Evolutionary conservation across 2,888 invertebrate genomes (phyloP).

Genomic region (Scaptomyza cyrtandrae): DNA sequence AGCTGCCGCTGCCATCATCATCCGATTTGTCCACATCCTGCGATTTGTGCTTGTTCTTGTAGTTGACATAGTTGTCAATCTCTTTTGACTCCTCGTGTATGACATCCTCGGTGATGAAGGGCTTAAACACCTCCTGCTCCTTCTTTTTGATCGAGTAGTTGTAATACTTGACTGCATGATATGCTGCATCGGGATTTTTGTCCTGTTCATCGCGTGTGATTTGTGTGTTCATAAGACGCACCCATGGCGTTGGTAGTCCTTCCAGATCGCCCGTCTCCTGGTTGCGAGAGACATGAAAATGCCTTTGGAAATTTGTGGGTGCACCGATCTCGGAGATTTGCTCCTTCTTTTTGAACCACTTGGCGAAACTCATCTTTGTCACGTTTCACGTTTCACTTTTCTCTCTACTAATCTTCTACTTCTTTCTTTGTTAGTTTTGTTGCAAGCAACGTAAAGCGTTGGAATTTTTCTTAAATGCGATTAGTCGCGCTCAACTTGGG

Average conservation of each 20-base stretch:
- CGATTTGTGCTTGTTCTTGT: conserved; percentile 89
- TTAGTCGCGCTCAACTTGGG: conserved; percentile 51
- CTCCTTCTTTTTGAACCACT: conserved; percentile 84
- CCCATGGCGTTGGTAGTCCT: conserved; percentile 94
- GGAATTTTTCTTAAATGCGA: conserved; percentile 66
- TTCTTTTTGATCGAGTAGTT: conserved; percentile 94
- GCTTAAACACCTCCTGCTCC: conserved; percentile 90
- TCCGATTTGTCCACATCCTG: conserved; percentile 85
- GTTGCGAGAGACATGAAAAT: conserved; percentile 94
- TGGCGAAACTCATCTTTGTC: conserved; percentile 81
- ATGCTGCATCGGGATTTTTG: conserved; percentile 95
- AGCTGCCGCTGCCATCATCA: conserved; percentile 84
- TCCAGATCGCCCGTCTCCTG: conserved; percentile 92
- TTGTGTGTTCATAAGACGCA: conserved; percentile 91
- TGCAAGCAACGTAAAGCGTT: conserved; percentile 19
- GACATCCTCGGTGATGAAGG: conserved; percentile 91
- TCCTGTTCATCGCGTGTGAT: conserved; percentile 94
- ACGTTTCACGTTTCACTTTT: conserved; percentile 8
- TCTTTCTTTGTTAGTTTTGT: conserved; percentile 5
- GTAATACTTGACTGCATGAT: conserved; percentile 95
- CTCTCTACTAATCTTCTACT: conserved; percentile 3
- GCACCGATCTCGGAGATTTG: conserved; percentile 88
- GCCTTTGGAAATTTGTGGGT: conserved; percentile 93
- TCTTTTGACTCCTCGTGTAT: conserved; percentile 93
- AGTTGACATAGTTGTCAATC: conserved; percentile 90